Conservation (phyloP, 2,797 vertebrate genomes). For the Mormyrops attenuatus region DNA sequence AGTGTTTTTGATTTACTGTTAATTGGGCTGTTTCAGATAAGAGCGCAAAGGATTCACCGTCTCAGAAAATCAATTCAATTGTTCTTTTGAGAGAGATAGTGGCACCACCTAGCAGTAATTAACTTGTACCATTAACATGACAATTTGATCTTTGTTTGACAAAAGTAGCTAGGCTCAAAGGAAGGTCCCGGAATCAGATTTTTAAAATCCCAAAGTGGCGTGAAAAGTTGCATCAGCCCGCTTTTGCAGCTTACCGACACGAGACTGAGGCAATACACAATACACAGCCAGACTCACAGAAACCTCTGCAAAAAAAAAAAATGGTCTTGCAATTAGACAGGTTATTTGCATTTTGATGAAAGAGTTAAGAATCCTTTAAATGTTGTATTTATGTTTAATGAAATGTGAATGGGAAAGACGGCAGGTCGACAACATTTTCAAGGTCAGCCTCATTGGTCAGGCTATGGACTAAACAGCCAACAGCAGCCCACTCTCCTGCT, state of each 20-base stretch:
- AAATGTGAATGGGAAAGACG: constrained; percentile 31
- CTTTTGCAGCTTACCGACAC: background rate
- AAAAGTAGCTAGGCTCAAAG: background rate
- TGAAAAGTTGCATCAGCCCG: background rate
- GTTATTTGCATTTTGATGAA: background rate
- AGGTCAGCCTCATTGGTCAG: constrained; percentile 37
- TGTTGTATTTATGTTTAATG: background rate
- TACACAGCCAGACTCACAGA: background rate
- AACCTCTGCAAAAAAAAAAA: background rate
- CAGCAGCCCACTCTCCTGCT: constrained; percentile 37
- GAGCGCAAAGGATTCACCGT: background rate
- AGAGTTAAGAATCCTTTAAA: constrained; percentile 2
- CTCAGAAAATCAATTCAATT: constrained; percentile 4
- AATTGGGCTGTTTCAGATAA: constrained; percentile 10
- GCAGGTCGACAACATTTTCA: constrained; percentile 43
- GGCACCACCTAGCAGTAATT: background rate
- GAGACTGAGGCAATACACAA: background rate
- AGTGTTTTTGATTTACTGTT: constrained; percentile 14
- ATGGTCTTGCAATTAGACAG: background rate
- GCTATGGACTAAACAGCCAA: constrained; percentile 38
- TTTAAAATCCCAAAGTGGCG: background rate
- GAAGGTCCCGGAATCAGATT: background rate
- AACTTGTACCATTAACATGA: constrained; percentile 4
- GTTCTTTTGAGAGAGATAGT: background rate
- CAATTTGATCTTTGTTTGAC: background rate